These are phyloP conservation scores for Lepus timidus DNA, from an alignment of 2,113 vertebrate species.

Conservation along the genomic window DNA sequence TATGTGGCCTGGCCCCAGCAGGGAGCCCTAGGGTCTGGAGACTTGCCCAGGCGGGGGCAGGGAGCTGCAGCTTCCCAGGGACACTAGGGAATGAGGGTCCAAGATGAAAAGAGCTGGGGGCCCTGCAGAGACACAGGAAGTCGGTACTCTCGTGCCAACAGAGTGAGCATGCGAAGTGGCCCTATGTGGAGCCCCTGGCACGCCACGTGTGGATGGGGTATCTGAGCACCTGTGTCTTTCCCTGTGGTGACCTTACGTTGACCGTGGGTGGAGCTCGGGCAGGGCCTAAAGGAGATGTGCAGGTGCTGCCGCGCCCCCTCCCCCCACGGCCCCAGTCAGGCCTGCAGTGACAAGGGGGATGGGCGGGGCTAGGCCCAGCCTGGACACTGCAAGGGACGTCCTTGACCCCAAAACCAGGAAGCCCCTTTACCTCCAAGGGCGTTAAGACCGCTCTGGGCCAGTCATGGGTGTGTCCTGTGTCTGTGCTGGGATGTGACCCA, in stretches of 20 bases:
- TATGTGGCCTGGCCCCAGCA: not conserved
- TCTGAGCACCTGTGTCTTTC: not conserved
- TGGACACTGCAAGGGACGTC: not conserved
- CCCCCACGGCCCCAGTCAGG: too few species aligned
- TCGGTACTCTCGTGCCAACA: fast-evolving
- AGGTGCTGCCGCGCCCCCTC: too few species aligned
- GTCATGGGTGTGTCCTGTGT: fast-evolving
- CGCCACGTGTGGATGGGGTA: not conserved
- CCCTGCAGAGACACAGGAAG: not conserved
- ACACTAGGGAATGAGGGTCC: not conserved
- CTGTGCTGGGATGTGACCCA: not conserved
- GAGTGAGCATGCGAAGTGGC: not conserved
- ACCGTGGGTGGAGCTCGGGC: not conserved
- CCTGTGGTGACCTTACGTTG: not conserved
- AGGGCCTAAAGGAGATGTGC: not conserved
- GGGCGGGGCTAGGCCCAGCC: fast-evolving
- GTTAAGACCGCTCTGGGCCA: not conserved
- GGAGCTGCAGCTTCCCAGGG: too few species aligned
- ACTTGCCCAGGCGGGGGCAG: not conserved
- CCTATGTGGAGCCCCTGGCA: not conserved
- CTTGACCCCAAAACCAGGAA: not conserved
- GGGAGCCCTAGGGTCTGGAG: not conserved
- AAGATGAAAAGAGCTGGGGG: not conserved
- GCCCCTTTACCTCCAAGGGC: not conserved
- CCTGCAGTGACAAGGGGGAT: not conserved